phyloP scores from a whole-genome alignment of 2,888 invertebrate genomes.

The Schizaphis graminum region DNA sequence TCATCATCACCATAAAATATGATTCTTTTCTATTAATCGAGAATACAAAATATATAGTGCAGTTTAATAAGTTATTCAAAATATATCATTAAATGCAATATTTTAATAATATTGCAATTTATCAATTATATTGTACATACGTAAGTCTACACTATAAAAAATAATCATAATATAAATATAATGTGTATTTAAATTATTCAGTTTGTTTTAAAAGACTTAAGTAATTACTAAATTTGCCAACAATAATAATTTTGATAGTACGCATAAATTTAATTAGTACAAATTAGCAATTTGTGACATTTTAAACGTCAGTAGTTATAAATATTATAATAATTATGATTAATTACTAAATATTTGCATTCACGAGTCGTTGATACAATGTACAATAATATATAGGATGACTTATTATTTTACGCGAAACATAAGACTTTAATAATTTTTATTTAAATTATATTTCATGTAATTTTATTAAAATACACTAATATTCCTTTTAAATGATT shows the following conservation, averaged over 20 bases:
- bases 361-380: background rate
- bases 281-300: background rate
- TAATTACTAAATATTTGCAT: background rate
- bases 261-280: background rate
- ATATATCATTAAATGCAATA: background rate
- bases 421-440: background rate
- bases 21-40: background rate
- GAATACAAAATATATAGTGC: background rate
- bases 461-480: background rate
- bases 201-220: background rate
- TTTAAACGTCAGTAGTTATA: background rate
- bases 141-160: background rate
- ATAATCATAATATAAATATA: background rate
- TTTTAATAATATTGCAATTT: background rate
- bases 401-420: background rate
- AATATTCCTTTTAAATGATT: background rate
- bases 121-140: background rate
- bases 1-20: background rate
- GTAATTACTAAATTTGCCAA: background rate
- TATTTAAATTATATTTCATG: background rate
- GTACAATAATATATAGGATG: background rate
- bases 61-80: background rate
- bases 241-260: background rate
- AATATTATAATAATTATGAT: constrained; percentile 5
- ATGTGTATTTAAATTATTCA: background rate